Evolutionary conservation across 2,888 invertebrate species (phyloP), one percentile per base, ranked within the genome.

Genomic region (Gasteruption jaculator): DNA sequence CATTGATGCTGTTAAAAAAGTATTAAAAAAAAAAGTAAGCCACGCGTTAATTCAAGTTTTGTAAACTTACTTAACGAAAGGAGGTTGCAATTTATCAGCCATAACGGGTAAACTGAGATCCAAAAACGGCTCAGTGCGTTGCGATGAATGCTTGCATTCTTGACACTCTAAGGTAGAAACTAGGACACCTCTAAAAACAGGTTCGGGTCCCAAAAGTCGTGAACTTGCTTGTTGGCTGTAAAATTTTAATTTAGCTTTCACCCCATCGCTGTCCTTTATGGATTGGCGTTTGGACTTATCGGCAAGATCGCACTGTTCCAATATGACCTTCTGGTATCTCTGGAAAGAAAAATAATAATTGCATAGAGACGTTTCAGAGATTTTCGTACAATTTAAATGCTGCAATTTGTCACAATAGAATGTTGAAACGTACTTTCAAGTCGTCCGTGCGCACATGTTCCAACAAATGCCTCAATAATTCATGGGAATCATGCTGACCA

Each of bases 401-500:
- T 27, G 0, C 3, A 12, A 27, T 12, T 5, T 11, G n/a, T n/a
- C n/a, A n/a, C n/a, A n/a, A n/a, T n/a, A n/a, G n/a, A n/a, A n/a
- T n/a, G n/a, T n/a, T 15, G 25, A 15, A 22, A 20, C 52, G 49
- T 61, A 74, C 74, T 57, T 63, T 66, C 4, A 72, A 54, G 64
- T 84, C 83, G 55, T 83, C 82, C 31, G 72, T 83, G 70, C 87
- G 81, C 51, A 95, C 87, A 50, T 85, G 86, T 71, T 97, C 95
- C 36, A 97, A 73, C 32, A 97, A 73, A 72, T 91, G 91, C 38
- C 96, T 75, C 12, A 99, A 76, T 40, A 97, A 73, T 70, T 99
- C 97, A 61, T 99, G 97, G 0, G 96, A 85, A 68, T 99, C 97
- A 63, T 99, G 97, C 63, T 99, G 96, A 57, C 93, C 90, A 2